Conservation (phyloP, 2,113 vertebrate genomes). For the Corapipo altera region DNA sequence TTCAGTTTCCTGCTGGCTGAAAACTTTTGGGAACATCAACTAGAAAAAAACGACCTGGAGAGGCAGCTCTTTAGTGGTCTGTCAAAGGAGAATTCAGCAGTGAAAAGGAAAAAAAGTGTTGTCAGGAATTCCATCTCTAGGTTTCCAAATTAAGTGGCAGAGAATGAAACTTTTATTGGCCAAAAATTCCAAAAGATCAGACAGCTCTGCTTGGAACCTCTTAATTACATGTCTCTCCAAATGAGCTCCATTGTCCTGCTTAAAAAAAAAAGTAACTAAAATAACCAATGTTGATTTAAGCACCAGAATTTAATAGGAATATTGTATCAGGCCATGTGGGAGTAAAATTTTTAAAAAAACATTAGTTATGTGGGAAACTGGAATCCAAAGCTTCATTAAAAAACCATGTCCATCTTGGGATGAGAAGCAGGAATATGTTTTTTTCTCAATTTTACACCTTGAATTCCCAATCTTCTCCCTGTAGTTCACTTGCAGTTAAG, state of each 20-base stretch:
- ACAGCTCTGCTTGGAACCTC: not conserved
- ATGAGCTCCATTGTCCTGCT: not conserved
- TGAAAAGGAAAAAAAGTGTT: not conserved
- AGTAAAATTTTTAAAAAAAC: not conserved
- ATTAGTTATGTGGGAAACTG: not conserved
- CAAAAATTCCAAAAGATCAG: not conserved
- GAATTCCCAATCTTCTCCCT: not conserved
- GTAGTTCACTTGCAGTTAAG: not conserved
- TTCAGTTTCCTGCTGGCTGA: not conserved
- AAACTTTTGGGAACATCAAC: fast-evolving
- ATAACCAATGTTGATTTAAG: not conserved
- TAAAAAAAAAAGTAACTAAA: not conserved
- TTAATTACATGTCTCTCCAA: not conserved
- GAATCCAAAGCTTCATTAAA: not conserved
- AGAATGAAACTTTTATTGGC: not conserved
- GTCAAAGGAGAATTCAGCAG: not conserved
- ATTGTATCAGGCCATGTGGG: too few species aligned
- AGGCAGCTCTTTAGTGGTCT: not conserved
- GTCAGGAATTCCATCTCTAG: not conserved
- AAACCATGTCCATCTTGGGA: fast-evolving
- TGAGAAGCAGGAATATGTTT: not conserved
- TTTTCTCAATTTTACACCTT: not conserved
- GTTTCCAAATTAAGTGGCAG: not conserved
- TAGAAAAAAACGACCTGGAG: not conserved
- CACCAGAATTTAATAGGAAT: not conserved